phyloP scores from a whole-genome alignment of 2,888 invertebrate species.

The Cloeon dipterum region DNA sequence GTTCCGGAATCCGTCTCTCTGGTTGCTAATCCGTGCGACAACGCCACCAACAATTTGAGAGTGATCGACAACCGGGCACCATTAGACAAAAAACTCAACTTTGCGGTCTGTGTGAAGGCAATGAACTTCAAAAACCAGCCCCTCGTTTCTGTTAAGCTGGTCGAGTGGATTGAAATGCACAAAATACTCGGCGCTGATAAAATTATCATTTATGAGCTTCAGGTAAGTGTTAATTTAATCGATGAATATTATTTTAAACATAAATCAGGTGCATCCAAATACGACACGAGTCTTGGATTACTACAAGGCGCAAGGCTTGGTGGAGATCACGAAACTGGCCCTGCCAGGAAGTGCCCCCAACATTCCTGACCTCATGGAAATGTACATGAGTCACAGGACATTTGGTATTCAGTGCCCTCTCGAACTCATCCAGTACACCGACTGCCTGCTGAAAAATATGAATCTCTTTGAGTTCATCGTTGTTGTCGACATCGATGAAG shows the following conservation, averaged over 20 bases:
- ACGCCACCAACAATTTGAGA: constrained; percentile 14
- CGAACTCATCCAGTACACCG: constrained; percentile 23
- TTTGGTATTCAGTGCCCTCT: constrained; percentile 20
- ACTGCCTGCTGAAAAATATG: constrained; percentile 20
- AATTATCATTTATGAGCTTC: constrained; percentile 19
- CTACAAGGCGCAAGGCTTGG: constrained; percentile 11
- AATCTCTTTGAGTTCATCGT: constrained; percentile 16
- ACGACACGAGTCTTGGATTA: constrained; percentile 13
- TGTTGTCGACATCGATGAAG: constrained; percentile 22
- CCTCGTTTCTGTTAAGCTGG: constrained; percentile 16
- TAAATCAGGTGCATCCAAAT: constrained; percentile 17
- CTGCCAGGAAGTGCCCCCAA: constrained; percentile 19
- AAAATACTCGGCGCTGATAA: constrained; percentile 19
- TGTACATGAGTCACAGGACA: constrained; percentile 17
- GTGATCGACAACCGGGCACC: constrained; percentile 12
- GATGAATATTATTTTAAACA: too few relatives aligned
- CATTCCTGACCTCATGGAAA: constrained; percentile 12
- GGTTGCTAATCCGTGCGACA: constrained; percentile 14
- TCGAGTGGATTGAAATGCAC: constrained; percentile 23
- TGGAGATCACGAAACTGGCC: constrained; percentile 13
- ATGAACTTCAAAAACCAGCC: constrained; percentile 18
- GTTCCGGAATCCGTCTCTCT: constrained; percentile 14
- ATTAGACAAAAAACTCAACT: constrained; percentile 13
- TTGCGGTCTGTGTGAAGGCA: constrained; percentile 20
- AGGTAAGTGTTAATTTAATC: too few relatives aligned